Evolutionary conservation across 1,140 invertebrate species (phyloP), one percentile per base, ranked within the genome.

Genomic region (Temnothorax longispinosus): DNA sequence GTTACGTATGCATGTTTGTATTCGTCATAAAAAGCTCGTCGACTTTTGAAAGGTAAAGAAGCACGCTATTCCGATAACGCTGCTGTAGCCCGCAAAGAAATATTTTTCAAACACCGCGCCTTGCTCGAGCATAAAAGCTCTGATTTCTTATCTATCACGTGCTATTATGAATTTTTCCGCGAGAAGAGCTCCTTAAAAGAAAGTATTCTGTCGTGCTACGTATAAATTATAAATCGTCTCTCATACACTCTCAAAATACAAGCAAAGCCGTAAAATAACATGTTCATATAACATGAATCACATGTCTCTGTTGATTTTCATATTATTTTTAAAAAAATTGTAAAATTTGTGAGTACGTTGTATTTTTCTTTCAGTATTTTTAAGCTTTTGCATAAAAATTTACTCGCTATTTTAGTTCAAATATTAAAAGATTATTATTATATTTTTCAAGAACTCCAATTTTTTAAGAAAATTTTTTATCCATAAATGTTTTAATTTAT

Each of bases 11-110:
- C 54, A 75, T 84, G 80, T 84, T 84, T 84, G 69, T 84, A 84
- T 60, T 84, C 69, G 8, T n/a, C 58, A 41, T 84, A 84, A 84
- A 84, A 84, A 84, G 80, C 80, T 84, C 80, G 80, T 75, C 80
- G 80, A 60, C 80, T 84, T 58, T 84, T 44, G 69, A 84, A 54
- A 75, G 54, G 80, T 35, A 84, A 84, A 84, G 80, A 75, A 84
- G 69, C 54, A 47, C 41, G 54, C 69, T 82, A 60, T 74, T 38
- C 54, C 54, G 78, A 81, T 81, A 81, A 72, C 65, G n/a, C 13
- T 27, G 27, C 41, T 47, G 80, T 47, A 60, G 38, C 69, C 80
- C 56, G 80, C 80, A 84, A 82, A 82, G 67, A 82, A 84, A 84
- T 84, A 84, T 84, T 84, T 84, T 75, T 84, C 69, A 84, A 84